These are phyloP conservation scores for Lonchura striata DNA, from an alignment of 2,113 vertebrate genomes.

Conservation along the genomic window DNA sequence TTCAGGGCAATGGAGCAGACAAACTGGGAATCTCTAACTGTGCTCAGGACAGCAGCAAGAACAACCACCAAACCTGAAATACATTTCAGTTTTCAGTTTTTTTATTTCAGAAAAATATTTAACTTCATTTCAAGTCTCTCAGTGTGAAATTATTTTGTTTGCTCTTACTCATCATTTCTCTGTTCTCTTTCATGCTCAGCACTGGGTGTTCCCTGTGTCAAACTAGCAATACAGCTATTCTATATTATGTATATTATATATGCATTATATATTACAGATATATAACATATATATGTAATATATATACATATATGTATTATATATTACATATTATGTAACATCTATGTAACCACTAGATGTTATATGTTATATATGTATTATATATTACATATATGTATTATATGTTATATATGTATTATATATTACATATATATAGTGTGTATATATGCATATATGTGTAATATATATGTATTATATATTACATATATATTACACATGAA, in stretches of 20 bases:
- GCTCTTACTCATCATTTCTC: neutral
- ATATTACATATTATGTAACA: too few species aligned
- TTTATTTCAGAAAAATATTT: neutral
- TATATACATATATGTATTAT: too few species aligned
- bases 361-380: too few species aligned
- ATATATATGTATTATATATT: too few species aligned
- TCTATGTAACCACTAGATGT: too few species aligned
- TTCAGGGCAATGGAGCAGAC: slow-evolving; percentile 59
- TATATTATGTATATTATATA: too few species aligned
- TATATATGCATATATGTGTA: neutral
- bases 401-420: too few species aligned
- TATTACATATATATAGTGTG: too few species aligned
- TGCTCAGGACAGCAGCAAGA: slow-evolving; percentile 26
- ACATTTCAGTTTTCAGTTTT: neutral
- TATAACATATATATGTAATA: too few species aligned
- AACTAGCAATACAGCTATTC: neutral
- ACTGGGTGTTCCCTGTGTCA: neutral
- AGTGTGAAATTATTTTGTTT: neutral
- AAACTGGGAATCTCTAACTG: slow-evolving; percentile 41
- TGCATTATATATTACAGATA: too few species aligned
- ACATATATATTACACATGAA: neutral
- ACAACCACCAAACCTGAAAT: neutral
- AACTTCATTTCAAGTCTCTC: neutral
- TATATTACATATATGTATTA: too few species aligned
- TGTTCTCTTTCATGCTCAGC: neutral